Evolutionary conservation across 1,140 invertebrate species (phyloP), one percentile per base, ranked within the genome.

Genomic region (Megalopta genalis): DNA sequence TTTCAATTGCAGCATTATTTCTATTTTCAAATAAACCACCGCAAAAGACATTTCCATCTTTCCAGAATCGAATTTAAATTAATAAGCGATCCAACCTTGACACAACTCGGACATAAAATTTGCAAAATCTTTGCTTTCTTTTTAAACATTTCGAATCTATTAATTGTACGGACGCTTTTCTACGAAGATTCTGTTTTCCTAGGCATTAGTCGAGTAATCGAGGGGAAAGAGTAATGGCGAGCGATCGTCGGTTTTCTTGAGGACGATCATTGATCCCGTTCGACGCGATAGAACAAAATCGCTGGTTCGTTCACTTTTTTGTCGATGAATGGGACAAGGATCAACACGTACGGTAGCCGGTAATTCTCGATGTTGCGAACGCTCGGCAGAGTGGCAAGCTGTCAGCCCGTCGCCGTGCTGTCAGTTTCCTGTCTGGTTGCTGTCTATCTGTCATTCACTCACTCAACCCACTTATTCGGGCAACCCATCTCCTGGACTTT

Each of bases 381-480:
- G 82, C 82, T 85, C 82, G 86, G 83, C 80, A 83, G 84, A 90
- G 87, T 88, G 82, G 85, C 80, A 81, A 88, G 86, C 90, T 91
- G 91, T 92, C 91, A 90, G 87, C 86, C 86, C 85, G 87, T 90
- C 87, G 90, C 87, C 88, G 87, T 81, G 86, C 89, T 90, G 90
- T 92, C 90, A 92, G 87, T 91, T 89, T 91, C 86, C 88, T 90
- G 91, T 90, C 90, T 91, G 89, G 89, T 91, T 92, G 87, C 90
- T 91, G 91, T 92, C 91, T 87, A 88, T 88, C 90, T 88, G 90
- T 90, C 90, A 88, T 84, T 91, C 90, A 88, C 76, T 89, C 84
- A 77, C 86, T 89, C 88, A 85, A 71, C 82, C 86, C 78, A 83
- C 80, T 86, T 87, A 85, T 88, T 87, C 85, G 78, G 73, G 70